Base-by-base conservation (phyloP, 2,888 invertebrate species). In the Seira ritae region DNA sequence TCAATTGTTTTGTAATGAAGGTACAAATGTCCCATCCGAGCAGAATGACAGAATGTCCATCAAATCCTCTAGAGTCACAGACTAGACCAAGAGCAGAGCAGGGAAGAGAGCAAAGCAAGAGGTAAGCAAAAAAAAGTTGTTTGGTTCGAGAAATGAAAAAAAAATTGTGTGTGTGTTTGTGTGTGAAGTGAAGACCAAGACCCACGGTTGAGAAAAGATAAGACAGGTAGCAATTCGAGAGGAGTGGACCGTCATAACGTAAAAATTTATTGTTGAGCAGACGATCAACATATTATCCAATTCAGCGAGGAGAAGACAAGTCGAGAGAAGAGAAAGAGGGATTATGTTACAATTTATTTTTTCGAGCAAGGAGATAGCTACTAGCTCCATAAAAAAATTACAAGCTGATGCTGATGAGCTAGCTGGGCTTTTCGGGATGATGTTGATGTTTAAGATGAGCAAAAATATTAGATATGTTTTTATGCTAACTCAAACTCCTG, bases 231-330 rank as follows among this genome's bases (percentile, higher is more conserved):
- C 83, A 65, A 31, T 77, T 70, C 24, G 6, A 77, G 42, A 72
- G n/a, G 69, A 62, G 72, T 62, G 62, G 46, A 73, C 62, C 73
- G 72, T 77, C 67, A 76, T 82, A 81, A 82, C 76, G 76, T 68
- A 68, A 71, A 81, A 77, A 82, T 83, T 82, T 77, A 83, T 83
- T 83, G 71, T 74, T 70, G 78, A 77, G 77, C 82, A 77, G 69
- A 70, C 70, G 65, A 78, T 79, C 78, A 83, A 37, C 83, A 31
- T 31, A 31, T 31, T 31, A n/a, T n/a, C n/a, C 31, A 31, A 31
- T 70, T 78, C 70, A 72, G n/a, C 24, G 12, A n/a, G 22, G 68
- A 65, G 42, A 72, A 65, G 42, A 19, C 15, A 50, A 75, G 60
- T 42, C 65, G 42, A 77, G 68, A 65, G 42, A 72, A 65, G 42